Percentiles rank a stretch among this genome's conserved stretches.
phyloP scores from a whole-genome alignment of 2,113 vertebrate species.

The Geococcyx californianus region DNA sequence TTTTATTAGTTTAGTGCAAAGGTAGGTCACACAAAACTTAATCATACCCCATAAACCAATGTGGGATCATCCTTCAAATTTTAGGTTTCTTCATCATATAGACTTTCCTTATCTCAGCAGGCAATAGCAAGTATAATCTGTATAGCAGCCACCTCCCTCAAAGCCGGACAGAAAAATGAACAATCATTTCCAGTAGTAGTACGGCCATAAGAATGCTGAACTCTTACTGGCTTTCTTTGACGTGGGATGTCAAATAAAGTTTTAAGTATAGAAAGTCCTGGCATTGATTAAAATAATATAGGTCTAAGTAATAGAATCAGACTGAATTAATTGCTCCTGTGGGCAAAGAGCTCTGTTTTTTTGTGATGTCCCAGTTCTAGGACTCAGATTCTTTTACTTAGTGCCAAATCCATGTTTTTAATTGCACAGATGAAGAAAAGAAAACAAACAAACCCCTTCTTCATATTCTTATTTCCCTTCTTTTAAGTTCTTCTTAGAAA shows the following conservation, averaged over 20 bases:
- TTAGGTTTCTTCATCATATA: not conserved
- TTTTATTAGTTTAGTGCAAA: not conserved
- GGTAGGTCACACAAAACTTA: not conserved
- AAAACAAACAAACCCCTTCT: not conserved
- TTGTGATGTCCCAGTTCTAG: not conserved
- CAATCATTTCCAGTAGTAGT: not conserved
- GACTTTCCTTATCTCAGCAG: not conserved
- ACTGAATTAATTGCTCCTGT: not conserved
- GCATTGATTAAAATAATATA: not conserved
- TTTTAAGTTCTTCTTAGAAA: not conserved
- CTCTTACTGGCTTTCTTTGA: not conserved
- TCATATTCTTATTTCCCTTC: not conserved
- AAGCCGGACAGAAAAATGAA: not conserved
- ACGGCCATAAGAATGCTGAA: not conserved
- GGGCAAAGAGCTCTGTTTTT: not conserved
- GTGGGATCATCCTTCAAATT: not conserved
- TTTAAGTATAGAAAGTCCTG: not conserved
- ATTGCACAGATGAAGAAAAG: not conserved
- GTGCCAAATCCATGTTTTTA: not conserved
- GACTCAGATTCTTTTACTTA: not conserved
- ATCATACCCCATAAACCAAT: not conserved
- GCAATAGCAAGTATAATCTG: not conserved
- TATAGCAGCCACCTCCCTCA: not conserved
- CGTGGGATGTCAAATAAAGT: not conserved
- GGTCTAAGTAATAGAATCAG: not conserved